A percentile compares a stretch with the other conserved stretches of the same genome.
phyloP scores from a whole-genome alignment of 2,113 vertebrate genomes.

The Eurypyga helias region DNA sequence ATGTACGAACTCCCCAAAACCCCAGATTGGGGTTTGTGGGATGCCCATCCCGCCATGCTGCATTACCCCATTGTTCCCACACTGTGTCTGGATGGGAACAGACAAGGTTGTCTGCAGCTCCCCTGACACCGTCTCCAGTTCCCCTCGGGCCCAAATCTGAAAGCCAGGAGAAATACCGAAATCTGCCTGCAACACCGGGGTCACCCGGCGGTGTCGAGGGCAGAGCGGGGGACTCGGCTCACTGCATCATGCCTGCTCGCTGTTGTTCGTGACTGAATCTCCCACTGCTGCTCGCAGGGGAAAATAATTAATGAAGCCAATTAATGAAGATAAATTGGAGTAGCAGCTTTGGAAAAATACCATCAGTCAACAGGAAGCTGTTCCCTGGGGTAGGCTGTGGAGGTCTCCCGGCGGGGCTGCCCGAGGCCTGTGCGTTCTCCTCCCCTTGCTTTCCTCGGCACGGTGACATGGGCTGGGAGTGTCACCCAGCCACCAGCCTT shows the following conservation, averaged over 20 bases:
- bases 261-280: not conserved
- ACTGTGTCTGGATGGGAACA: not conserved
- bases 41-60: too few species aligned
- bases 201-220: rapidly evolving
- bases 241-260: not conserved
- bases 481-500: not conserved
- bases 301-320: slow-evolving; percentile 15
- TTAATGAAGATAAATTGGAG: slow-evolving; percentile 40
- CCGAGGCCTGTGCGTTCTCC: not conserved
- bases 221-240: rapidly evolving
- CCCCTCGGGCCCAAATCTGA: not conserved
- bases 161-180: not conserved
- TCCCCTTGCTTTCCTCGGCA: not conserved
- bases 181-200: rapidly evolving
- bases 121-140: not conserved
- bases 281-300: not conserved
- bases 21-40: not conserved
- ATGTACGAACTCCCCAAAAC: rapidly evolving
- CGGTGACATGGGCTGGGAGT: not conserved
- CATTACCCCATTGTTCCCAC: not conserved
- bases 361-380: not conserved
- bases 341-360: slow-evolving; percentile 25
- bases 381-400: not conserved
- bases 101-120: not conserved
- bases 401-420: rapidly evolving